Evolutionary conservation across 2,113 vertebrate genomes (phyloP).

Genomic region (Equus quagga): DNA sequence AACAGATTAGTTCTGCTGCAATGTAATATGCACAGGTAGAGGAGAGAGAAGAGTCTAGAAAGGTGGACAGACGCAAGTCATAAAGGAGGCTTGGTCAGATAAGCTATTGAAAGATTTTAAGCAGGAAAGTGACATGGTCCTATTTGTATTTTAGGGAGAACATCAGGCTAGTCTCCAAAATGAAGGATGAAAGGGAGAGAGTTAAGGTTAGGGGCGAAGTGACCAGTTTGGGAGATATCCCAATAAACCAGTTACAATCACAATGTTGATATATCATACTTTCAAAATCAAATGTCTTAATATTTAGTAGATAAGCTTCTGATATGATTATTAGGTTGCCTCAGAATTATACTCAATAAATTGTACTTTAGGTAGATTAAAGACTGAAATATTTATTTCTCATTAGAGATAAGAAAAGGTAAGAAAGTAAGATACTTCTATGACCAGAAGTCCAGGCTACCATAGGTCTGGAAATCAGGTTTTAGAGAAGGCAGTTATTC

Average conservation of each 20-base stretch:
- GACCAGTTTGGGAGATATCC: not conserved
- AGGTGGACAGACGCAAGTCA: not conserved
- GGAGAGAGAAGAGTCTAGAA: not conserved
- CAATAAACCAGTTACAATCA: not conserved
- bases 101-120: not conserved
- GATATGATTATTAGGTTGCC: not conserved
- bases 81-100: not conserved
- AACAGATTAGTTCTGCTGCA: not conserved
- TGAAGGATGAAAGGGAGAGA: not conserved
- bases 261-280: not conserved
- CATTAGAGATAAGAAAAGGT: not conserved
- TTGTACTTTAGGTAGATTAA: not conserved
- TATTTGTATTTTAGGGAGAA: not conserved
- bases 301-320: not conserved
- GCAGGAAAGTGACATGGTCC: not conserved
- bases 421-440: not conserved
- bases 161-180: not conserved
- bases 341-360: slow-evolving; percentile 15
- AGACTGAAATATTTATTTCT: slow-evolving; percentile 13
- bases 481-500: not conserved
- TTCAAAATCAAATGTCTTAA: slow-evolving; percentile 30
- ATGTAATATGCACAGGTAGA: not conserved
- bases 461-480: not conserved
- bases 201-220: not conserved
- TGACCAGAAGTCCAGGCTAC: not conserved